Percentiles rank a stretch among this genome's conserved stretches.
Conservation (phyloP, 2,797 vertebrate genomes). For the Karalla daura region DNA sequence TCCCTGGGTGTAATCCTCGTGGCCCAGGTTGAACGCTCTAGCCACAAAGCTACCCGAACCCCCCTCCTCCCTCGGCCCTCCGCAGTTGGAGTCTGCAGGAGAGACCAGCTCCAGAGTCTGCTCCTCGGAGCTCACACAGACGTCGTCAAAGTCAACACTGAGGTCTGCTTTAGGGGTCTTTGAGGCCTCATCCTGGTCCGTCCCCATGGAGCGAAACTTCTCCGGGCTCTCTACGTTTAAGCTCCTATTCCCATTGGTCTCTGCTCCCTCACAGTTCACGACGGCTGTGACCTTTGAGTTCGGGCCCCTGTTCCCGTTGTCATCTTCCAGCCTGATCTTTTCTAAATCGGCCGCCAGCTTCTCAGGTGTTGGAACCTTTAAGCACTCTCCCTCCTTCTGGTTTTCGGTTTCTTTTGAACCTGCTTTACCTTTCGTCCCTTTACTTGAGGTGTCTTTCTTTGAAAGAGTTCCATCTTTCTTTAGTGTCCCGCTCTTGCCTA, state of each 20-base stretch:
- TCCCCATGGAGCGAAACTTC: slow-evolving; percentile 67
- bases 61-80: too few relatives aligned
- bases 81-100: slow-evolving; percentile 72
- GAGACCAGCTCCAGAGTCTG: slow-evolving; percentile 83
- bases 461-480: slow-evolving; percentile 73
- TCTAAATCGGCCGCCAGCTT: slow-evolving; percentile 66
- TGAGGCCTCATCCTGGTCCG: slow-evolving; percentile 24
- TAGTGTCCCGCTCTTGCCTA: slow-evolving; percentile 62
- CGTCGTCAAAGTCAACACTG: slow-evolving; percentile 81
- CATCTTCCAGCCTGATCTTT: slow-evolving; percentile 49
- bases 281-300: slow-evolving; percentile 5
- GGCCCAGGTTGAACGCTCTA: slow-evolving; percentile 64
- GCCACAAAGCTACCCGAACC: slow-evolving; percentile 48
- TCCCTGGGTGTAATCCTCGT: slow-evolving; percentile 55
- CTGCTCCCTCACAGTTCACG: not conserved
- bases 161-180: slow-evolving; percentile 83
- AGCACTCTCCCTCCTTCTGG: slow-evolving; percentile 46
- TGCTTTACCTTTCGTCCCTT: slow-evolving; percentile 64
- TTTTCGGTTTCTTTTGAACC: slow-evolving; percentile 53
- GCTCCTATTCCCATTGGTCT: slow-evolving; percentile 24
- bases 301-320: slow-evolving; percentile 32
- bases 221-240: slow-evolving; percentile 76
- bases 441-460: slow-evolving; percentile 81
- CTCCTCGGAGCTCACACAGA: slow-evolving; percentile 79
- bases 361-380: slow-evolving; percentile 77